Base-by-base conservation (phyloP, 2,888 invertebrate genomes). In the Dusona sp. region DNA sequence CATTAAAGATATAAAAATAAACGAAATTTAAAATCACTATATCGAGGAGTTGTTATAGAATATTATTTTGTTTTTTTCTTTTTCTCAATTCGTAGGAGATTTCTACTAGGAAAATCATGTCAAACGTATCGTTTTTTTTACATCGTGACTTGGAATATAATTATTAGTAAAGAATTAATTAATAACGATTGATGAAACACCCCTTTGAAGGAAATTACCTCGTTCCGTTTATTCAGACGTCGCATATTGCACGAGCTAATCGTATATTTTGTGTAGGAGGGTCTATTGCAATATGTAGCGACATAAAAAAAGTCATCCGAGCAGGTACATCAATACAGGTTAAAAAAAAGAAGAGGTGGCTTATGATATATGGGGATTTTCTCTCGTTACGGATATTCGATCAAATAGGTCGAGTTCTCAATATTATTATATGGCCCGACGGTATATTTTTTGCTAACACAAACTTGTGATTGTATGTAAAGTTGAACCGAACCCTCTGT, bases 371-470 rank as follows among this genome's bases (percentile, higher is more conserved):
- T 45, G 65, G 45, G 79, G 74, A 84, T 79, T 79, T 61, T 64
- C 38, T 36, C 61, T 68, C 51, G 81, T 81, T 75, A 86, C 74
- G 86, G 86, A 74, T 36, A 78, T 73, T 22, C 65, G 84, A 77
- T 61, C 45, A 86, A 86, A 86, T 86, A 64, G 83, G 86, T 84
- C 84, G 81, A 80, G 74, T 16, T 54, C 84, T 78, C 77, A 74
- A 79, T 81, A 61, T 86, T 57, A 79, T 79, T 78, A 64, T 81
- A 2, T 13, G 38, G 36, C 54, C 64, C 64, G 73, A 57, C 72
- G 48, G 45, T 73, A 72, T 72, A 67, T 67, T 54, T 75, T 64
- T 67, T 38, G 13, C 22, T 65, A 16, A 13, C 42, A 13, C 42
- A 13, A 42, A 73, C 29, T n/a, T 4, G 57, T 65, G 13, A 48